Base-by-base conservation (phyloP, 2,113 vertebrate genomes). In the Redunca redunca region DNA sequence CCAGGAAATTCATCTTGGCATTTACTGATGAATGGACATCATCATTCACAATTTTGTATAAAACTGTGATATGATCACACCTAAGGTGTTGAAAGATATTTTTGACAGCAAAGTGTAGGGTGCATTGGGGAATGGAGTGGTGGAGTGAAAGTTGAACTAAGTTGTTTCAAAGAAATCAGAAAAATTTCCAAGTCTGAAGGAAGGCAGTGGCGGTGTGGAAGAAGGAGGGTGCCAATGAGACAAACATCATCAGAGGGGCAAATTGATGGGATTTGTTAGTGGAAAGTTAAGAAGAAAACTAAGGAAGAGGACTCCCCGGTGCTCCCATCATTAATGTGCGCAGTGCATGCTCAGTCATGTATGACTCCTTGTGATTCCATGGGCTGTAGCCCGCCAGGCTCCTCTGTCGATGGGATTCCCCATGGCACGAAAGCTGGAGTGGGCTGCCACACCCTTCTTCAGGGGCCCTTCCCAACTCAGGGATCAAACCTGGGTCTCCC, bases 331-430 rank as follows among this genome's bases (percentile, higher is more conserved):
- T 60, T 53, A 57, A 26, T 40, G n/a, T 1, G 67, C 40, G 67
- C 67, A 71, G 67, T 23, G n/a, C 5, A 36, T 3, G 5, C 67
- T 40, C 10, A 71, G 67, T 23, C n/a, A 11, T 23, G n/a, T 12
- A 23, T 71, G 19, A 5, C n/a, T 71, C 19, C 21, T 71, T 71
- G n/a, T 6, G 67, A 23, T 2, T 6, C n/a, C 19, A 12, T 23
- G n/a, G 19, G 6, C n/a, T 71, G n/a, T 40, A 40, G n/a, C 10
- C 19, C 0, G 0, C 67, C 10, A 71, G 67, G 19, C n/a, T 71
- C 67, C 67, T 71, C 67, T 71, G n/a, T 40, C 0, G 2, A 40
- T 40, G 19, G 67, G n/a, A 71, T 71, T 71, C n/a, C 6, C n/a
- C 67, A 23, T 71, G n/a, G 67, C 67, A 71, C 12, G 67, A 71